These are phyloP conservation scores for Bombyx huttoni DNA, from an alignment of 2,888 invertebrate genomes.

Conservation along the genomic window DNA sequence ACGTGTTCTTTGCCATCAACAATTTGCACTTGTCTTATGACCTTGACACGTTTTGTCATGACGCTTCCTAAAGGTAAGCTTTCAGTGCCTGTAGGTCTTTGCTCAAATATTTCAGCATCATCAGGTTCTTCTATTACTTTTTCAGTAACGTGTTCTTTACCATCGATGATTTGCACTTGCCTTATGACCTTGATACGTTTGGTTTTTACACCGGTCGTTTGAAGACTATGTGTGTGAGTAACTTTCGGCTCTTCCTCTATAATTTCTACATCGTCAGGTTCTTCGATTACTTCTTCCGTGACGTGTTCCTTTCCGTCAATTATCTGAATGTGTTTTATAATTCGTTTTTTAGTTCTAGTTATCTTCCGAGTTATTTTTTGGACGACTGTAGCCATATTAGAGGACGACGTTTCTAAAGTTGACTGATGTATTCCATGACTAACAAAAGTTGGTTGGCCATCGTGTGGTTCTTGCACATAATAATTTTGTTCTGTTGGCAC, in stretches of 20 bases:
- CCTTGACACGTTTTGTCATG: constrained; percentile 8
- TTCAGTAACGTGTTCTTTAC: constrained; percentile 84
- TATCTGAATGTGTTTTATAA: constrained; percentile 82
- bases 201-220: constrained; percentile 38
- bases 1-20: constrained; percentile 82
- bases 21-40: constrained; percentile 73
- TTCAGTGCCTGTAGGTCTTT: constrained; percentile 16
- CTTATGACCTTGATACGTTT: constrained; percentile 75
- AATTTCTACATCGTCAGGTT: constrained; percentile 84
- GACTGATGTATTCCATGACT: constrained; percentile 30
- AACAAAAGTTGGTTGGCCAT: constrained; percentile 16
- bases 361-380: constrained; percentile 84
- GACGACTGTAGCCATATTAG: constrained; percentile 75
- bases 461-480: constrained; percentile 31
- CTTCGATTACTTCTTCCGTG: constrained; percentile 87
- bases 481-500: constrained; percentile 17
- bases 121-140: constrained; percentile 83
- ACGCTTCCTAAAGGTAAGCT: not conserved
- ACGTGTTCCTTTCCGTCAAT: constrained; percentile 88
- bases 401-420: constrained; percentile 25
- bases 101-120: constrained; percentile 59
- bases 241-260: constrained; percentile 74
- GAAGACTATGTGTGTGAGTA: constrained; percentile 30
- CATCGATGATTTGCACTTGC: constrained; percentile 81
- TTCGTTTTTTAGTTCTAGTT: constrained; percentile 79